Evolutionary conservation across 2,113 vertebrate species (phyloP).

Genomic region (Dromaius novaehollandiae): DNA sequence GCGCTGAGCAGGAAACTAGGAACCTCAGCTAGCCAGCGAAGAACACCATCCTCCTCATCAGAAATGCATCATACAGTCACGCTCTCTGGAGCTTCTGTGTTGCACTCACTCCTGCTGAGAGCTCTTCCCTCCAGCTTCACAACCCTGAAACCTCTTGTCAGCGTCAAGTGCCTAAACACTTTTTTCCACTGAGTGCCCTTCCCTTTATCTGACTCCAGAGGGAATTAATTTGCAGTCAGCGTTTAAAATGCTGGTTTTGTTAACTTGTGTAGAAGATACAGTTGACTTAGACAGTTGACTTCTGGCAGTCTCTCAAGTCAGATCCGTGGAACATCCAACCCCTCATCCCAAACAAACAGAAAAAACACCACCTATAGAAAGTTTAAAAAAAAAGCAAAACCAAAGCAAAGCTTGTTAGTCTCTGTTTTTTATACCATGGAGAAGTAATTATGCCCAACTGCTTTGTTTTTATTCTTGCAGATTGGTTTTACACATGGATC

Average conservation of each 20-base stretch:
- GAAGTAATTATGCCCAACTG: neutral
- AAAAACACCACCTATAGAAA: neutral
- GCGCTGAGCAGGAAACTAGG: neutral
- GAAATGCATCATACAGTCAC: neutral
- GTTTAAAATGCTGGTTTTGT: neutral
- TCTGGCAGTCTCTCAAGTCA: neutral
- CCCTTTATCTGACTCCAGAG: neutral
- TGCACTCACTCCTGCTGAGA: too few species aligned
- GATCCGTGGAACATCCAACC: neutral
- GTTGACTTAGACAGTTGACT: neutral
- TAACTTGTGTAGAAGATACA: too few species aligned
- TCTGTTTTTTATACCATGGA: neutral
- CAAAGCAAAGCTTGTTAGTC: neutral
- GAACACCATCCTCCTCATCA: too few species aligned
- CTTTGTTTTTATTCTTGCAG: neutral
- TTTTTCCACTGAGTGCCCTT: neutral
- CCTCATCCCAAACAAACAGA: too few species aligned
- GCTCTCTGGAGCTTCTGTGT: too few species aligned
- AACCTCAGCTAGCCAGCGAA: neutral
- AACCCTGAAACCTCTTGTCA: neutral
- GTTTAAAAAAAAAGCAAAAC: neutral
- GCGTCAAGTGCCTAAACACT: too few species aligned
- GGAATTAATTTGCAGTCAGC: neutral
- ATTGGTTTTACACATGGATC: neutral
- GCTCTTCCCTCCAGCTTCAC: neutral